Evolutionary conservation across 2,113 vertebrate genomes (phyloP), one percentile per base, ranked within the genome.

Genomic region (Petromus typicus): DNA sequence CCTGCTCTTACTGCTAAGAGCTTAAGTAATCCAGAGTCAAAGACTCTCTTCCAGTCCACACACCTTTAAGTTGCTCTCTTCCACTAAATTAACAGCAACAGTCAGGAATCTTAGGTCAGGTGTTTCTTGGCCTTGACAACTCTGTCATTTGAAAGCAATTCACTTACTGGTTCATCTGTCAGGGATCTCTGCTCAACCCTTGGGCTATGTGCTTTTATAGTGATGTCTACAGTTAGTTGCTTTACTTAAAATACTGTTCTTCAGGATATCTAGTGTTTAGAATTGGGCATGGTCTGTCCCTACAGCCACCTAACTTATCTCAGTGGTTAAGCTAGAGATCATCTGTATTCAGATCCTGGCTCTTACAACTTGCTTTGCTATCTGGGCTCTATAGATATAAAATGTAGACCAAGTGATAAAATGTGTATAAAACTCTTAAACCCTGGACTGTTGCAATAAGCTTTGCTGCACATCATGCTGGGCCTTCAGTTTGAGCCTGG

Each of bases 21-120:
- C 18, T 85, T 94, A 78, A 91, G 67, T 34, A 90, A 80, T 27
- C 25, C 66, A 89, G 83, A 80, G 89, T 71, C 22, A 40, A 67
- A 59, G 13, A 16, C 9, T 93, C 51, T 81, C 66, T 51, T 82
- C n/a, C 66, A 67, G n/a, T 57, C 56, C 37, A 78, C 23, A 43
- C 25, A 40, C 69, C 40, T 85, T 88, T 48, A 86, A 73, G 67
- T 89, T 59, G 27, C 40, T 90, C 56, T 78, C 48, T 7, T 51
- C 48, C 10, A 51, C 57, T 89, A 79, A 91, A 86, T 71, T 86
- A 86, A 79, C 1, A 80, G 57, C 30, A 75, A 30, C 1, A 7
- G 40, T 80, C 84, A 91, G 86, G 32, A 43, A 64, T 40, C 34
- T n/a, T 45, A 30, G 40, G 80, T 90, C 63, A 89, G 64, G 40